Evolutionary conservation across 1,140 invertebrate genomes (phyloP).

Genomic region (Hyposmocoma kahamanoa): DNA sequence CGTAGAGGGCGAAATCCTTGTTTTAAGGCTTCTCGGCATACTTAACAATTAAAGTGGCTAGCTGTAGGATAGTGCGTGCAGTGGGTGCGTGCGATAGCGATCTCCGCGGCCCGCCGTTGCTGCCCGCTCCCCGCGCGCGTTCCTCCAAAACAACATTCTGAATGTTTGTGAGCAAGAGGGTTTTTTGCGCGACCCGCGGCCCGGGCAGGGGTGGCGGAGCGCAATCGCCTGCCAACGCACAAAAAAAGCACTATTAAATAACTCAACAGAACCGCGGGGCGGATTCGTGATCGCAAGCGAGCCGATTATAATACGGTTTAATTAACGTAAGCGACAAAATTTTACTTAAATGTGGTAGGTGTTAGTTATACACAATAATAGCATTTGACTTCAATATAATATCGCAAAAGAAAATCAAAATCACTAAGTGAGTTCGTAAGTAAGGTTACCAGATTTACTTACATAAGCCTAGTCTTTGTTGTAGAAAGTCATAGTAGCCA

Average conservation of each 20-base stretch:
- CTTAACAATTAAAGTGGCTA: constrained; percentile 65
- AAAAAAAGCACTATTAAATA: constrained; percentile 73
- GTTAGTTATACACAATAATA: constrained; percentile 19
- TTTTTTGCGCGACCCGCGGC: constrained; percentile 64
- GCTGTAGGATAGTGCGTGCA: constrained; percentile 67
- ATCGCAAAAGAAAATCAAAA: too few species aligned
- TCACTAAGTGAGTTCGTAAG: too few species aligned
- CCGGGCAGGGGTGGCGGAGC: constrained; percentile 53
- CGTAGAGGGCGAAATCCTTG: constrained; percentile 18
- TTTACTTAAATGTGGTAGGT: too few species aligned
- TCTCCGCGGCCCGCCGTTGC: constrained; percentile 41
- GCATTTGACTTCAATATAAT: too few species aligned
- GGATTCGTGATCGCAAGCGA: constrained; percentile 63
- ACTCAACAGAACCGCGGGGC: constrained; percentile 66
- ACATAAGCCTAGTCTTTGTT: too few species aligned
- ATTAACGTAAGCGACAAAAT: constrained; percentile 60
- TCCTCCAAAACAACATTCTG: constrained; percentile 66
- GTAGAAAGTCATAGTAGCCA: too few species aligned
- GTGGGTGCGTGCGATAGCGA: constrained; percentile 70
- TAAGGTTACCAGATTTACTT: too few species aligned
- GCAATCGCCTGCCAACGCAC: constrained; percentile 62
- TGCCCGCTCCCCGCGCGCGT: constrained; percentile 33
- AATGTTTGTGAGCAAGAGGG: constrained; percentile 62
- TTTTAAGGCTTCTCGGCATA: constrained; percentile 29
- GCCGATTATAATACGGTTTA: constrained; percentile 47